phyloP scores from a whole-genome alignment of 2,888 invertebrate genomes.

The Pelosia muscerda region DNA sequence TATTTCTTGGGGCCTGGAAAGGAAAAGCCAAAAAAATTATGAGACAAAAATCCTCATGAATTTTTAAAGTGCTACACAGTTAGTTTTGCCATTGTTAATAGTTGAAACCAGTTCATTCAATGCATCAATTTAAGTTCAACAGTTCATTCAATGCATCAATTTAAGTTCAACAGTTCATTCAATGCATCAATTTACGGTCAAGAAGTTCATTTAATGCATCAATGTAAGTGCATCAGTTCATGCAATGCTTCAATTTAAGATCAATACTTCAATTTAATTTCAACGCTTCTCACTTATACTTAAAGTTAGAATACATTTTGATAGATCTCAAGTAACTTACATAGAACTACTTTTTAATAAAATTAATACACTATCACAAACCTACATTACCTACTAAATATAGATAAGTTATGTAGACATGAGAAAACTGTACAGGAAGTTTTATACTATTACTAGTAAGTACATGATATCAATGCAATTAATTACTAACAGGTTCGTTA shows the following conservation, averaged over 20 bases:
- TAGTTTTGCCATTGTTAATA: no score
- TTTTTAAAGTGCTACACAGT: background rate
- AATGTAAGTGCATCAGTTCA: no score
- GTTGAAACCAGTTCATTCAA: no score
- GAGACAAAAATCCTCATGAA: background rate
- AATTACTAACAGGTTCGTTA: background rate
- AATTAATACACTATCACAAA: background rate
- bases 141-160: no score
- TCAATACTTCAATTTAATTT: background rate
- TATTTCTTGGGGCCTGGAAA: slow-evolving; percentile 79
- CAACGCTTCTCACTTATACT: background rate
- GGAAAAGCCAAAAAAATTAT: slow-evolving; percentile 27
- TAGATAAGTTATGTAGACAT: no score
- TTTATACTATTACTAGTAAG: background rate
- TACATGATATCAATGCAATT: background rate
- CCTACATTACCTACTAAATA: background rate
- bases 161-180: no score
- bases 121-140: no score
- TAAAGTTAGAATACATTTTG: background rate
- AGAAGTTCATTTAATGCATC: no score
- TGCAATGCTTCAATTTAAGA: no score
- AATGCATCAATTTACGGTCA: no score
- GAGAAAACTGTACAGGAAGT: background rate
- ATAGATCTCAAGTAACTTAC: background rate
- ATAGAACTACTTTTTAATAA: background rate